Conservation (phyloP, 2,888 invertebrate species). For the Callinectes sapidus region DNA sequence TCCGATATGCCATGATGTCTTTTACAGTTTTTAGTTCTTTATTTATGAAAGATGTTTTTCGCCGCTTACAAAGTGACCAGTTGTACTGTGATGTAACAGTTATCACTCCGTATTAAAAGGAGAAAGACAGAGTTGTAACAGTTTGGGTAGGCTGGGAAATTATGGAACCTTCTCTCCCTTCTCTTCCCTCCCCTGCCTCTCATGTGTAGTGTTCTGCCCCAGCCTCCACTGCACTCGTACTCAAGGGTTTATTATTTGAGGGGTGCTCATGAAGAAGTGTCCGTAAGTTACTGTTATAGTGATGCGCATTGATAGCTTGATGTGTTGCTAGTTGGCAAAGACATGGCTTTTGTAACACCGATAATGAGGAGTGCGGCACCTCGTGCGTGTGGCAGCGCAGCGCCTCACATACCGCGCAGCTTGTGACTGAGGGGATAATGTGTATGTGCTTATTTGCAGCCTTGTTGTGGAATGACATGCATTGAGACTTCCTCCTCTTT, state of each 20-base stretch:
- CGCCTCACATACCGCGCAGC: neutral
- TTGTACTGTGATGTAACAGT: neutral
- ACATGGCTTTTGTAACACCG: neutral
- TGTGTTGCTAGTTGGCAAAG: neutral
- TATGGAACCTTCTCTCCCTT: neutral
- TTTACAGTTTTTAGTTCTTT: neutral
- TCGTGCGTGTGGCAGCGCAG: conserved; percentile 52
- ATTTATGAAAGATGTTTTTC: neutral
- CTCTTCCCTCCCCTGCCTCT: neutral
- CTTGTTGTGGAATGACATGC: conserved; percentile 13
- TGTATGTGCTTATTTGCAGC: neutral
- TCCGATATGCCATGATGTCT: neutral
- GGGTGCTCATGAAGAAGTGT: neutral
- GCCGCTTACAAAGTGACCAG: neutral
- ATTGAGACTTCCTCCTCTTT: neutral
- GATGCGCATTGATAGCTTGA: neutral
- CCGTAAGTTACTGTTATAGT: neutral
- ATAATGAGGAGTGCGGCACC: neutral
- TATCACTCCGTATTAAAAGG: neutral
- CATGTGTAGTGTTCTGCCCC: neutral
- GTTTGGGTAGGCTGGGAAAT: neutral
- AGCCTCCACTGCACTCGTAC: neutral
- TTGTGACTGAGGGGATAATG: conserved; percentile 33
- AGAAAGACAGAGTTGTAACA: neutral
- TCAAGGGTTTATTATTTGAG: neutral